A percentile compares a stretch with the other conserved stretches of the same genome.
Evolutionary conservation across 2,113 vertebrate species (phyloP).

Genomic region (Brienomyrus brachyistius): DNA sequence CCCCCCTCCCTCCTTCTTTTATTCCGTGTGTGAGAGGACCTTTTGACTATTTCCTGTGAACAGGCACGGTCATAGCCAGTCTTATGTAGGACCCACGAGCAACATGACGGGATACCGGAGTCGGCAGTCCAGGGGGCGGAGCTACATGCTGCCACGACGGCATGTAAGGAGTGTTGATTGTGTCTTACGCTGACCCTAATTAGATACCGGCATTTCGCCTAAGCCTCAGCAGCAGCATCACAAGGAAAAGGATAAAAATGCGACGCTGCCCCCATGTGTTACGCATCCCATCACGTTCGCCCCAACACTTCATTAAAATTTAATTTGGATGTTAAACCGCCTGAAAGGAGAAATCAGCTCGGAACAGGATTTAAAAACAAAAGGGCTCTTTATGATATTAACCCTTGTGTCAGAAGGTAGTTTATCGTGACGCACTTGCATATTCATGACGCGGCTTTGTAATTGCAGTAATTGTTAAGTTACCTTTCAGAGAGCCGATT

Average conservation of each 20-base stretch:
- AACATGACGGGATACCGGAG: not conserved
- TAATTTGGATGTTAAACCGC: not conserved
- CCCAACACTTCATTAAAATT: not conserved
- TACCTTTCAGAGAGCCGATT: conserved; percentile 11
- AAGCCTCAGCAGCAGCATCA: not conserved
- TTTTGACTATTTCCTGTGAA: not conserved
- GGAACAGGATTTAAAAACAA: conserved; percentile 44
- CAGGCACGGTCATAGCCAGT: not conserved
- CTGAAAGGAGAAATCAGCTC: conserved; percentile 2
- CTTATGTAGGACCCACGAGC: not conserved
- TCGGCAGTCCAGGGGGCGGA: not conserved
- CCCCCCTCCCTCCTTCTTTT: not conserved
- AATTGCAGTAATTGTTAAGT: conserved; percentile 12
- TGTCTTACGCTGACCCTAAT: not conserved
- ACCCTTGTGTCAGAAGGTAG: conserved; percentile 31
- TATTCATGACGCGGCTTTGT: conserved; percentile 9
- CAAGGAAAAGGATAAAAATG: not conserved
- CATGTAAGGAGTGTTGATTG: not conserved
- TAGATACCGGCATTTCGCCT: not conserved
- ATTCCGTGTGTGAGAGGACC: not conserved
- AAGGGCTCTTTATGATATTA: conserved; percentile 57
- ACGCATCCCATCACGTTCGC: not conserved
- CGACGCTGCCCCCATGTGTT: not conserved
- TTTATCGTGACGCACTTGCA: not conserved
- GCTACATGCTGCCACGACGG: not conserved